Conservation (phyloP, 1,140 invertebrate genomes). For the Tetragnatha versicolor region DNA sequence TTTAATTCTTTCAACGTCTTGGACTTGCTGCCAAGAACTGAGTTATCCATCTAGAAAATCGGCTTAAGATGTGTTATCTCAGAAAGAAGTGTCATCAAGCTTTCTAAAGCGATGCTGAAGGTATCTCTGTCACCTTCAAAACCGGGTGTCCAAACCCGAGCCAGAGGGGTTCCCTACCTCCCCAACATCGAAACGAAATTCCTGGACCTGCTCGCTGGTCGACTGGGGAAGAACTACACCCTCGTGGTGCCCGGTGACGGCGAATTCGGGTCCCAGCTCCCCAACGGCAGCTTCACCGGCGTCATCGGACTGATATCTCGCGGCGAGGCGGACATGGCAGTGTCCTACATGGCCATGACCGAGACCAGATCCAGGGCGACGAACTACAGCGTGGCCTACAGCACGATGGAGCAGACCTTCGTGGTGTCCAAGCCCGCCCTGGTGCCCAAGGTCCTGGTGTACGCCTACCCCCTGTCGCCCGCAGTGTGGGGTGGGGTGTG, state of each 20-base stretch:
- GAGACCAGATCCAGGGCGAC: background rate
- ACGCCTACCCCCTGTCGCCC: background rate
- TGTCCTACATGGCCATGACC: slow-evolving; percentile 8
- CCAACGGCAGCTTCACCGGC: slow-evolving; percentile 9
- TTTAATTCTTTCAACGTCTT: too few species aligned
- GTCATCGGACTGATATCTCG: background rate
- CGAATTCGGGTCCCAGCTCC: background rate
- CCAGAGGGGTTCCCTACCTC: background rate
- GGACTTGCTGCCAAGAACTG: too few species aligned
- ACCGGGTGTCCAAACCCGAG: too few species aligned
- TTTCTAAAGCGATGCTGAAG: too few species aligned
- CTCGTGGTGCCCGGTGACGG: background rate
- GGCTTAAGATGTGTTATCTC: too few species aligned
- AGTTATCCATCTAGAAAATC: too few species aligned
- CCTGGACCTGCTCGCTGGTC: background rate
- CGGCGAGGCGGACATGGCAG: slow-evolving; percentile 7
- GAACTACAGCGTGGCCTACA: slow-evolving; percentile 4
- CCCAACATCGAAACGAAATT: background rate
- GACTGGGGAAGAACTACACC: background rate
- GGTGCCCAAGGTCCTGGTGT: background rate
- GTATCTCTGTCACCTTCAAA: too few species aligned
- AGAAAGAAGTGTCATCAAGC: too few species aligned
- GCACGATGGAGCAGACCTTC: background rate
- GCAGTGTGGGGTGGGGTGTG: background rate
- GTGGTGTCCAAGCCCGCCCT: background rate